Conservation (phyloP, 1,140 invertebrate species). For the Lepidurus arcticus region DNA sequence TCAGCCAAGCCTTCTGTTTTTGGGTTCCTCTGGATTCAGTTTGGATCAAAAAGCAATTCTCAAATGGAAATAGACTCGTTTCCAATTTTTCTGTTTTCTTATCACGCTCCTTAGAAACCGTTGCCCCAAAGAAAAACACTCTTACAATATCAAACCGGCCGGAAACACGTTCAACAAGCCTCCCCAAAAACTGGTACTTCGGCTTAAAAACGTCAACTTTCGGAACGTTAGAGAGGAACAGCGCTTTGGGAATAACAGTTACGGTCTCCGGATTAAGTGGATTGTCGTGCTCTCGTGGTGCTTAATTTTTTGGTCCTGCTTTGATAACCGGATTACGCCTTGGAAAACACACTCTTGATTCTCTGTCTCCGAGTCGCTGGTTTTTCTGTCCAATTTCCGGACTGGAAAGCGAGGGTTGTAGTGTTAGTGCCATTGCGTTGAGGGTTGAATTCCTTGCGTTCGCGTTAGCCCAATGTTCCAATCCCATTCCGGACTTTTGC, state of each 20-base stretch:
- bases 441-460: neutral
- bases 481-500: neutral
- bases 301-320: neutral
- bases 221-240: too few species aligned
- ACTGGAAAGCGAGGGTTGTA: neutral
- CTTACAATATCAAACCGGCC: too few species aligned
- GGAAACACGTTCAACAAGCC: too few species aligned
- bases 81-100: neutral
- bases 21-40: neutral
- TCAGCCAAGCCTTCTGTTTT: neutral
- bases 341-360: neutral
- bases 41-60: conserved; percentile 6
- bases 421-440: neutral
- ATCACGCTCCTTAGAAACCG: too few species aligned
- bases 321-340: neutral
- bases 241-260: neutral
- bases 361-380: neutral
- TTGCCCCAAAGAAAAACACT: too few species aligned
- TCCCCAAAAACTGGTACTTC: too few species aligned
- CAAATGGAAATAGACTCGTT: neutral
- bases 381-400: conserved; percentile 11
- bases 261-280: neutral
- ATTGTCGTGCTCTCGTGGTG: neutral
- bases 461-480: neutral
- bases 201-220: too few species aligned